Percentiles rank a stretch among this genome's conserved stretches.
Conservation (phyloP, 2,797 vertebrate genomes). For the Anas bahamensis region DNA sequence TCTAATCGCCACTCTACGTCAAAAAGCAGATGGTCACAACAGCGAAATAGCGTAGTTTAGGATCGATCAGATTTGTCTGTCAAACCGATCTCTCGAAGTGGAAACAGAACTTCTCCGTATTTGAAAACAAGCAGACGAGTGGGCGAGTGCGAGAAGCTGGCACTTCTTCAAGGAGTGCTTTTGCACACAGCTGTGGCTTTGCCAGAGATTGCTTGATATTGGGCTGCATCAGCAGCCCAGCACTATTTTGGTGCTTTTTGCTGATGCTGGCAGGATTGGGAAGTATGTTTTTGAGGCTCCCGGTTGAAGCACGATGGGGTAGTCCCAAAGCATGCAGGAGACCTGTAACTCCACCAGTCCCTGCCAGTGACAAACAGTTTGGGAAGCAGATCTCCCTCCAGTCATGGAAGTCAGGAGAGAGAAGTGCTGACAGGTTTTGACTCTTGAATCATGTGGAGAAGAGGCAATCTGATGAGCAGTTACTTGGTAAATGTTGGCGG, state of each 20-base stretch:
- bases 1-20: neutral
- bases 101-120: neutral
- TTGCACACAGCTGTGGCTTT: conserved; percentile 4
- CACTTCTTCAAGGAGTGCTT: conserved; percentile 13
- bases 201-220: neutral
- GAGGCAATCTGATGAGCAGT: neutral
- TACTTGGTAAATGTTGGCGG: neutral
- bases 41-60: neutral
- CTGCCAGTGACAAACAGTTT: neutral
- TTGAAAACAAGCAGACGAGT: conserved; percentile 5
- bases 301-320: neutral
- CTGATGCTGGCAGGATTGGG: neutral
- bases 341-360: neutral
- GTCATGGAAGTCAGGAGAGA: neutral
- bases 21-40: conserved; percentile 1
- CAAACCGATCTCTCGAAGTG: neutral
- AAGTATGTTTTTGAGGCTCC: neutral
- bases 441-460: neutral
- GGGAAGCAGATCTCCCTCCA: neutral
- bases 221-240: neutral
- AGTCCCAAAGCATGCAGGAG: neutral
- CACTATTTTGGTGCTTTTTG: neutral
- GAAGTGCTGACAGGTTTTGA: neutral
- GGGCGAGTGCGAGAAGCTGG: neutral
- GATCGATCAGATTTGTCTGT: conserved; percentile 34